Percentiles rank a stretch among this genome's conserved stretches.
Conservation (phyloP, 2,797 vertebrate species). For the Neoniphon sammara region DNA sequence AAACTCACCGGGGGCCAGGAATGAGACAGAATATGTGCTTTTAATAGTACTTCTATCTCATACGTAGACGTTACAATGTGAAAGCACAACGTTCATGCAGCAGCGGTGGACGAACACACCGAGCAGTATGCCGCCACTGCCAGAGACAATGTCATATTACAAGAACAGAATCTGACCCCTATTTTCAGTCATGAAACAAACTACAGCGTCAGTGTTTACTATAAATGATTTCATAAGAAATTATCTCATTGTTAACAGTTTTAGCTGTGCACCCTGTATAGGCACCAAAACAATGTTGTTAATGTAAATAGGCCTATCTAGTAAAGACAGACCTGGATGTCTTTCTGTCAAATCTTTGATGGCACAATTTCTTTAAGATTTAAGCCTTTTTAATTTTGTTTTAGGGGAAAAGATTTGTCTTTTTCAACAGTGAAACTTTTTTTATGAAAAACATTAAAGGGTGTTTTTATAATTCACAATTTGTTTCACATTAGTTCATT, state of each 20-base stretch:
- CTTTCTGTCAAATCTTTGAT: conserved; percentile 22
- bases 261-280: conserved; percentile 29
- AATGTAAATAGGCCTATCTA: conserved; percentile 60
- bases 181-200: conserved; percentile 25
- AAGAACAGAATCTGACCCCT: neutral
- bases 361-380: conserved; percentile 31
- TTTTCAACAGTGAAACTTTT: conserved; percentile 12
- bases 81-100: conserved; percentile 21
- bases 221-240: conserved; percentile 5
- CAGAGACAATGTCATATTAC: conserved; percentile 10
- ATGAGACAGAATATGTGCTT: conserved; percentile 70
- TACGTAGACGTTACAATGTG: conserved; percentile 28
- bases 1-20: conserved; percentile 97
- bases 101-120: conserved; percentile 5
- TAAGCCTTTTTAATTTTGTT: conserved; percentile 1
- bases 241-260: conserved; percentile 17
- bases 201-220: neutral
- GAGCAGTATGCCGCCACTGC: conserved; percentile 15
- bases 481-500: conserved; percentile 4
- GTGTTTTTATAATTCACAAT: conserved; percentile 29
- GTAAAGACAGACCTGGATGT: conserved; percentile 21
- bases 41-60: neutral
- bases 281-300: conserved; percentile 12
- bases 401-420: neutral
- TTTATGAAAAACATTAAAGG: conserved; percentile 47